Base-by-base conservation (phyloP, 2,888 invertebrate genomes). In the Pseudococcus jackbeardsleyi region DNA sequence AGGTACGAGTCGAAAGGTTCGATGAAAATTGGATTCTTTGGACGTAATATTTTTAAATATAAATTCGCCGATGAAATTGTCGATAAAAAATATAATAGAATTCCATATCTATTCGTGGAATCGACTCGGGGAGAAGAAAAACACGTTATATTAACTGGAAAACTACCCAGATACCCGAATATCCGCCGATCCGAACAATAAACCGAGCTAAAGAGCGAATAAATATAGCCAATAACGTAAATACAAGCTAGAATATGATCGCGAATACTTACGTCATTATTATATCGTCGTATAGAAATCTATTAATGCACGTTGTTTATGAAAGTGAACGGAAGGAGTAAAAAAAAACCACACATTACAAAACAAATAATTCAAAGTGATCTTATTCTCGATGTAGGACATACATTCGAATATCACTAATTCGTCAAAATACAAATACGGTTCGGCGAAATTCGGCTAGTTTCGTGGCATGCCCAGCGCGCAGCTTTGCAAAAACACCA, bases 401-500 rank as follows among this genome's bases (percentile, higher is more conserved):
- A 72, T 72, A 72, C 26, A 72, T 72, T 72, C 15, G 68, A 72
- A 72, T 33, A 72, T 72, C 26, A 72, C 33, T 72, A 33, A 72
- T 72, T 72, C 68, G 68, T 72, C 68, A 33, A 72, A 72, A 72
- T 33, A 15, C 26, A 72, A 72, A 72, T 15, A 72, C 2, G 11
- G 12, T 72, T 72, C 68, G 68, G 22, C 26, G 2, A 15, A 72
- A 33, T 72, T 72, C 68, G 68, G 68, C 33, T 72, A 33, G 33
- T 33, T 26, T 72, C 68, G 68, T 72, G 4, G 8, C 11, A 26
- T 4, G 26, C 33, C 3, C 68, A 33, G 33, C 15, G 68, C 68
- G 68, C 68, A 72, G 68, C 68, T 72, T 33, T 72, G 68, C 68
- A 12, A 72, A 72, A 72, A 72, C 68, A 72, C 68, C 68, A 72